Conservation (phyloP, 2,888 invertebrate species). For the Rotaria macrura region DNA sequence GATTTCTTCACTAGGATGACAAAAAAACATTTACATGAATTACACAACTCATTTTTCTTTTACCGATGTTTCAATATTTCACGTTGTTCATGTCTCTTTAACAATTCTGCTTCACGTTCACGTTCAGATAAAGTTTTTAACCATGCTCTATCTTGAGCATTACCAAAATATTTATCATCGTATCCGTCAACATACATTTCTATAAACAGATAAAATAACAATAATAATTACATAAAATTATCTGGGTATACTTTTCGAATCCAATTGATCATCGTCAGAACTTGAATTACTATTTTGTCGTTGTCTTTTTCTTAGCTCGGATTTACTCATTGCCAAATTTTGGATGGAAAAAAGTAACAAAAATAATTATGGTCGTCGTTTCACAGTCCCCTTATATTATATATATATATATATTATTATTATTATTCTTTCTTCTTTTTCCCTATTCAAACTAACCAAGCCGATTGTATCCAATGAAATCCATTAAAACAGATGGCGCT, state of each 20-base stretch:
- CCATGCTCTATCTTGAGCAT: constrained; percentile 79
- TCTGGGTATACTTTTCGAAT: background rate
- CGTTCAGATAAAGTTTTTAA: constrained; percentile 86
- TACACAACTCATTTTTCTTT: background rate
- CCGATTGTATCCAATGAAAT: background rate
- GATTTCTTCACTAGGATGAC: constrained; percentile 63
- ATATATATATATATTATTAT: too few species aligned
- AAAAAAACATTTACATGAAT: background rate
- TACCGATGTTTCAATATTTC: constrained; percentile 53
- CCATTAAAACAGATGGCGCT: background rate
- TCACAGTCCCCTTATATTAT: too few species aligned
- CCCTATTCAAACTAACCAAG: background rate
- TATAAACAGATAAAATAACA: background rate
- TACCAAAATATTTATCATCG: constrained; percentile 90
- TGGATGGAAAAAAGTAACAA: background rate
- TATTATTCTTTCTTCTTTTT: background rate
- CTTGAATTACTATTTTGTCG: background rate
- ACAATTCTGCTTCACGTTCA: constrained; percentile 90
- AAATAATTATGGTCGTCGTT: background rate
- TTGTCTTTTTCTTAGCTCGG: background rate
- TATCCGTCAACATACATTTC: constrained; percentile 65
- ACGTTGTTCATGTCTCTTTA: constrained; percentile 83
- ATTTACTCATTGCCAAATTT: background rate
- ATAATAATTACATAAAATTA: background rate
- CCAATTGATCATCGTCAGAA: background rate